Evolutionary conservation across 2,888 invertebrate genomes (phyloP), one percentile per base, ranked within the genome.

Genomic region (Aspidapion aeneum): DNA sequence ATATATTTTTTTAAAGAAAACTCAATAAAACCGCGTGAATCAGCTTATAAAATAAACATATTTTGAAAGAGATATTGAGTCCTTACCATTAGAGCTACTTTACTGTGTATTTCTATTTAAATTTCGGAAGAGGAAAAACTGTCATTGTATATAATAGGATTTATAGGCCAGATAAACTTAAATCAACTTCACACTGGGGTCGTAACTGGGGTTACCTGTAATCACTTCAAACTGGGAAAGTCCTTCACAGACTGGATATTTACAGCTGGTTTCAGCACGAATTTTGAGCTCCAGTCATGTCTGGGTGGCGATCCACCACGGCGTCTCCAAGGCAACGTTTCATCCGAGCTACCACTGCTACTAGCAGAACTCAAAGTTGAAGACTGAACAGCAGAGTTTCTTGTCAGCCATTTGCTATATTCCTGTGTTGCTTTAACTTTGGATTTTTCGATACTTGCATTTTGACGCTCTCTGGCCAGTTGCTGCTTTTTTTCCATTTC

Each of bases 221-320:
- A n/a, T n/a, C 17, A 57, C 16, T 57, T 20, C 7, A 57, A 21
- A 5, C 21, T 21, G 7, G 57, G 57, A 21, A 57, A 57, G 21
- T 57, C 57, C 57, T 17, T 5, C 19, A 21, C 22, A 5, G 57
- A 57, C 7, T 57, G 19, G n/a, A 57, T 57, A 21, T 57, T 57
- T 1, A 57, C 7, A 5, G 2, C 2, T 5, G 17, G 9, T n/a
- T 57, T 18, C 9, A 9, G 9, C 2, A 12, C 18, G 17, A 21
- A 52, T 18, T 2, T 52, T 17, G 12, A n/a, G 5, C 59, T 49
- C 63, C 63, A 63, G 17, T 22, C 0, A 56, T 55, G 55, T 20
- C 60, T 59, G 3, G 63, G 63, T 20, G 63, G 63, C 16, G 63
- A 63, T 18, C 58, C 55, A 18, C 0, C 48, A 17, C 55, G 18